Evolutionary conservation across 1,140 invertebrate genomes (phyloP), one percentile per base, ranked within the genome.

Genomic region (Musca domestica): DNA sequence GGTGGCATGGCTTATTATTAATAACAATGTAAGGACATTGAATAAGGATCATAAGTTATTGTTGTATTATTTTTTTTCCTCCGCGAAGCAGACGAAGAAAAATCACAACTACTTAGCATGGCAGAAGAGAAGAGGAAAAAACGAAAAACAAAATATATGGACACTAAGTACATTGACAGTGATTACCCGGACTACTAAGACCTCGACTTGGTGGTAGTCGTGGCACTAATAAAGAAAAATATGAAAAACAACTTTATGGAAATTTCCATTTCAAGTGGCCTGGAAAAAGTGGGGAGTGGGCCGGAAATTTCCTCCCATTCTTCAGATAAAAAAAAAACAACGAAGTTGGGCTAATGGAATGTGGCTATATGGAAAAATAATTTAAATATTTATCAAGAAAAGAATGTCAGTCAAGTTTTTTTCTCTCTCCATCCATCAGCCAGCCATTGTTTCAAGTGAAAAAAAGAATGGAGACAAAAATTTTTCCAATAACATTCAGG

Each of bases 1-100:
- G 56, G 69, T 48, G 71, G 76, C 77, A 77, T 77, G 76, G 76
- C 76, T 77, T 77, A 77, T 77, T 77, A 77, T 77, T 77, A 77
- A 77, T 77, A 77, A 77, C 76, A 76, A 74, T 77, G 76, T 74
- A 74, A 77, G 76, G 70, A 76, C 76, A 67, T 72, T 69, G 69
- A 70, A 56, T 47, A 56, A 71, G 71, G 64, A 74, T 77, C 74
- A 77, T 76, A 73, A 76, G 74, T 74, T 76, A 41, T 34, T 61
- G 56, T 41, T 61, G 23, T 34, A 73, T 74, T 76, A 41, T 34
- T 61, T 27, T 41, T 61, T n/a, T 34, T 12, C 5, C 34, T 41
- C 5, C n/a, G 4, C 2, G 34, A 5, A 41, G 2, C 10, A 12
- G 34, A 41, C n/a, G 19, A 27, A 41, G 20, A 34, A 61, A 61